Base-by-base conservation (phyloP, 2,888 invertebrate species). In the Icerya purchasi region DNA sequence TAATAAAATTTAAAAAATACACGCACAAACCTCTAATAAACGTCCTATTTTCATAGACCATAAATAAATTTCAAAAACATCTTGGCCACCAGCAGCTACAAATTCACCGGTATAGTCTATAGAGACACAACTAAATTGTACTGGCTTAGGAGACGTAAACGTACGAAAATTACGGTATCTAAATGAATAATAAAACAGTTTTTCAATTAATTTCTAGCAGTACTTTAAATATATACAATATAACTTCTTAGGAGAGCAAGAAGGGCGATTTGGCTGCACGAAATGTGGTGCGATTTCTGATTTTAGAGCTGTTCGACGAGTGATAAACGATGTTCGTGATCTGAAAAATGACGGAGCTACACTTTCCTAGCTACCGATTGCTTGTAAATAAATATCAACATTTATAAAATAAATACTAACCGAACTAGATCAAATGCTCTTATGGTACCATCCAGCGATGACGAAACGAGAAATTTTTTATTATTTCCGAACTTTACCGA, bases 81-180 rank as follows among this genome's bases (percentile, higher is more conserved):
- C 96, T 68, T 87, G 86, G 0, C 91, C 91, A 0, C 94, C 96
- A 3, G 98, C 96, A 18, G 89, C 91, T 51, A 97, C 84, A 63
- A 98, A 78, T 70, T 98, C 96, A 19, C 91, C 86, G 66, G 86
- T 88, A 2, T 80, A 75, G 72, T 99, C 98, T 10, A 97, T 73
- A 0, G 89, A 83, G 0, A 92, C 79, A 69, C 90, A 89, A 14
- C 86, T 81, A 71, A 99, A 92, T 73, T 98, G 97, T 0, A 87
- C 88, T 0, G 90, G 85, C 55, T 82, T 79, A 0, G 94, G 92
- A 0, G 94, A 87, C 0, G 93, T 90, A 61, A 97, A 82, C 0
- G 97, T 98, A 55, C 92, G 83, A 75, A 98, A 99, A 73, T 98
- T 98, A 51, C 97, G 87, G 72, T 98, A 98, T 66, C 96, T 90